Base-by-base conservation (phyloP, 2,113 vertebrate species). In the Macaca fascicularis region DNA sequence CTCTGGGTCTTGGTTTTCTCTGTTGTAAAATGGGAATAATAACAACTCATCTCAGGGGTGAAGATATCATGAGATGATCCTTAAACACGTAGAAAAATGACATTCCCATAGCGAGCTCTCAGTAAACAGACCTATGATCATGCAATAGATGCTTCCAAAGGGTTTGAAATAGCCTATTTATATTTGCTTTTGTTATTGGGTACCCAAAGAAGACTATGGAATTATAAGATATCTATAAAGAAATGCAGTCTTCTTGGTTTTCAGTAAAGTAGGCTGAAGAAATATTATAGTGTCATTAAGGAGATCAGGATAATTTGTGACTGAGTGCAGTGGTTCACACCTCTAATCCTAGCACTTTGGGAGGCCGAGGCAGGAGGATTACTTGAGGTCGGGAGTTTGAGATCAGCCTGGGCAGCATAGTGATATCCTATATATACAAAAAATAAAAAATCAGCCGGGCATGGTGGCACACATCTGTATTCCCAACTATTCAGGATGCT, bases 1-100 rank as follows among this genome's bases (percentile, higher is more conserved):
- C 78, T 92, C 94, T 59, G 67, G 69, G 70, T 8, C 89, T 91
- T 27, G 2, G 32, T 96, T 69, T 81, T 81, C 92, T 69, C 22
- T 22, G 86, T 23, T 70, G 32, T 80, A n/a, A 75, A 92, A 52
- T 7, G n/a, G 82, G 40, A 75, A 76, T 87, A 67, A 67, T 5
- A 35, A 78, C 79, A 80, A 70, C 38, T 88, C 3, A 50, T n/a
- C 52, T 89, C 3, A 0, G 76, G 20, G 52, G 13, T 55, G 43
- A 89, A 82, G 11, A 74, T 50, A 35, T 52, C 80, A 35, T 40
- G 61, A 78, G 20, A 74, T 67, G 69, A 90, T 32, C 19, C 48
- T 92, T 38, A 45, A 92, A 43, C 35, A 75, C 23, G 78, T 83
- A 94, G 93, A 74, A 93, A 92, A 95, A 64, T 64, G 75, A 32